A percentile compares a stretch with the other conserved stretches of the same genome.
These are phyloP conservation scores for Macrotus californicus DNA, from an alignment of 2,113 vertebrate species.

Conservation along the genomic window DNA sequence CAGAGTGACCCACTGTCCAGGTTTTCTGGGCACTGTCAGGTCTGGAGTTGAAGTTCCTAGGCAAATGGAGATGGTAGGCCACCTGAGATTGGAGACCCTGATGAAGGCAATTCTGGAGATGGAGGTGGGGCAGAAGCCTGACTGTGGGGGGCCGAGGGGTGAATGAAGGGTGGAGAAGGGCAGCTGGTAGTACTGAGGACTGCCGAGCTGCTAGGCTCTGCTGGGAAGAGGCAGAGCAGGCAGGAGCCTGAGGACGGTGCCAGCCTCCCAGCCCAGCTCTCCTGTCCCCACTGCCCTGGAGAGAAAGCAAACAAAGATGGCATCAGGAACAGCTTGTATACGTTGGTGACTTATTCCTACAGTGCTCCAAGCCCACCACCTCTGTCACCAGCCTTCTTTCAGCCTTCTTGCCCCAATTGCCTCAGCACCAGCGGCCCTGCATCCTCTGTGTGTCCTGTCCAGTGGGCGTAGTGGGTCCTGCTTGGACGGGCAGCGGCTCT, in stretches of 20 bases:
- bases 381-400: neutral
- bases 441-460: neutral
- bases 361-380: neutral
- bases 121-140: neutral
- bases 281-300: neutral
- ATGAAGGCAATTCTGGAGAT: neutral
- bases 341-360: neutral
- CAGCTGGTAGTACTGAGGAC: accelerated
- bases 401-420: too few species aligned
- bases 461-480: too few species aligned
- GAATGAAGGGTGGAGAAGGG: neutral
- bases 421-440: accelerated
- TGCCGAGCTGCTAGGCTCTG: neutral
- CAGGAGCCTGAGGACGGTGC: neutral
- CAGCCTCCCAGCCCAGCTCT: neutral
- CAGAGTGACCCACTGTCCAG: neutral
- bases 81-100: neutral
- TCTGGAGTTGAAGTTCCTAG: neutral
- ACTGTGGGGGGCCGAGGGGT: neutral
- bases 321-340: neutral
- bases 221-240: neutral
- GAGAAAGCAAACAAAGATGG: constrained; percentile 2
- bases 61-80: neutral
- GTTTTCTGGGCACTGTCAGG: neutral
- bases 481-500: neutral